These are phyloP conservation scores for Phaenicophaeus curvirostris DNA, from an alignment of 2,797 vertebrate species.

Conservation along the genomic window DNA sequence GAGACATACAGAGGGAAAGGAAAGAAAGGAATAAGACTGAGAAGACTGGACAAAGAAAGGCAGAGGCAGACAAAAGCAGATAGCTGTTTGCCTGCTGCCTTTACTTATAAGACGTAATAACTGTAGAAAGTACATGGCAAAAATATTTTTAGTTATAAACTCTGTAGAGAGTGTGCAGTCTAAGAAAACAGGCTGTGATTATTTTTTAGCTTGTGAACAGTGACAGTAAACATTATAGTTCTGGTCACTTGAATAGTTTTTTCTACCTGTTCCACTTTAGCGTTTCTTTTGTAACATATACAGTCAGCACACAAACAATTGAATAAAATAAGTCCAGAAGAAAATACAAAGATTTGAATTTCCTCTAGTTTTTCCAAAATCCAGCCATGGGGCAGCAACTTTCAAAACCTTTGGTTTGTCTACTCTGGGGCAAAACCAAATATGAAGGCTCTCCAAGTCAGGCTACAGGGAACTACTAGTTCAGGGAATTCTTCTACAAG, in stretches of 20 bases:
- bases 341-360: neutral
- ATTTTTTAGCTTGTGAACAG: neutral
- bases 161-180: neutral
- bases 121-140: neutral
- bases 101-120: neutral
- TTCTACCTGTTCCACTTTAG: neutral
- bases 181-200: neutral
- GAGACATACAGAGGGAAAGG: neutral
- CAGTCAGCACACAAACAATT: neutral
- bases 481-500: neutral
- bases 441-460: neutral
- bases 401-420: neutral
- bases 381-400: neutral
- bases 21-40: neutral
- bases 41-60: neutral
- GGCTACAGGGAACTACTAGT: neutral
- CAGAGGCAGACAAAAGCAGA: neutral
- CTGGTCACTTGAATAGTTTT: neutral
- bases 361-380: neutral
- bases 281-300: neutral
- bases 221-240: neutral
- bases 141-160: neutral
- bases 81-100: neutral
- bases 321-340: neutral
- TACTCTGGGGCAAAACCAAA: neutral